Evolutionary conservation across 2,113 vertebrate genomes (phyloP), one percentile per base, ranked within the genome.

Genomic region (Pelusios castaneus): DNA sequence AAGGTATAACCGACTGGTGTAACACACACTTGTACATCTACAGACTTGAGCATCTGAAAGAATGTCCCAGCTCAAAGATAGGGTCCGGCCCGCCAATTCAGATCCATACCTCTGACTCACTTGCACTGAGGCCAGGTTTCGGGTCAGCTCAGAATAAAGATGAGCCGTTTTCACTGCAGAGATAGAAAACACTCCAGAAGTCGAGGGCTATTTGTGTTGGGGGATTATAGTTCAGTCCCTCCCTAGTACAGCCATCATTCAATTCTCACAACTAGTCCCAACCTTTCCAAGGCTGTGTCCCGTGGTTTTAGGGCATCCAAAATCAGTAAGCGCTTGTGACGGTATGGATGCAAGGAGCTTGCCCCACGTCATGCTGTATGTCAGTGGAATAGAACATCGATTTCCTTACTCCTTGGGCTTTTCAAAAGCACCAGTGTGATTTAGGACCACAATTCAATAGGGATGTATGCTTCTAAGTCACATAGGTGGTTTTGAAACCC

Each of bases 1-100:
- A 21, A 29, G 29, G 4, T 3, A 1, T 73, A 4, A 7, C 0
- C 7, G 24, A 47, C 47, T 47, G 47, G 16, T 55, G 34, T 24
- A 22, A 60, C 60, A 29, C 6, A n/a, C 43, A n/a, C 52, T 84
- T 16, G 2, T 3, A 0, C 21, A 11, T 31, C 1, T 3, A 0
- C 76, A 22, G 3, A 78, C 10, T 16, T 24, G 1, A 63, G 79
- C 81, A 38, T 80, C 91, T 19, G 34, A 22, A 7, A 16, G 7
- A 73, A 49, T 7, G 47, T 86, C 51, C 82, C 87, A 89, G 56
- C n/a, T 38, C 63, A 56, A 63, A 41, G 73, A 49, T 0, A 0
- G 56, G 52, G 10, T 0, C 12, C 0, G 38, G 84, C 75, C 82
- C 87, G 76, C 88, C 75, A 8, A 34, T 16, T 4, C 1, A 0